Percentiles rank a stretch among this genome's conserved stretches.
These are phyloP conservation scores for Yasuhikotakia modesta DNA, from an alignment of 2,797 vertebrate genomes.

Conservation along the genomic window DNA sequence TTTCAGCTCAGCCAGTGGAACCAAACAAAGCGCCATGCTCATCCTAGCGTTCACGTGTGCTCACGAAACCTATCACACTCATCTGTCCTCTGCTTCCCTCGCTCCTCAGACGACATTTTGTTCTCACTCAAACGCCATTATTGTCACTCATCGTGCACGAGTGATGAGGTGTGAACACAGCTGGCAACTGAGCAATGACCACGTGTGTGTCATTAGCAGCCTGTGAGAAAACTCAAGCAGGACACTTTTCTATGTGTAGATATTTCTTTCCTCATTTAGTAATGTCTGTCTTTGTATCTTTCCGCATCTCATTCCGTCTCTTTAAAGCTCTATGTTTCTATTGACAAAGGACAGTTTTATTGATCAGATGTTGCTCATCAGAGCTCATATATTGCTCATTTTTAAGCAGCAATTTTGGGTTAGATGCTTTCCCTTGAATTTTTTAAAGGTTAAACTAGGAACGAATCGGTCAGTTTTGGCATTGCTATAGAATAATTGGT, in stretches of 20 bases:
- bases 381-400: neutral
- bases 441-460: too few species aligned
- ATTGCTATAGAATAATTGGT: too few species aligned
- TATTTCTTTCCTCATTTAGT: conserved; percentile 29
- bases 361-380: conserved; percentile 7
- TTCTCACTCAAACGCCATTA: conserved; percentile 76
- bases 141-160: conserved; percentile 74
- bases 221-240: conserved; percentile 44
- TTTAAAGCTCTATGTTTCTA: conserved; percentile 61
- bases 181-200: conserved; percentile 71
- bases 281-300: conserved; percentile 19
- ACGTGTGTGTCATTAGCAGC: conserved; percentile 70
- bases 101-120: conserved; percentile 78
- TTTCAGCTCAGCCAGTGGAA: conserved; percentile 78
- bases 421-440: neutral
- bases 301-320: conserved; percentile 61
- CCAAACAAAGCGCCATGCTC: conserved; percentile 76
- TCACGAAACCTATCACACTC: conserved; percentile 60
- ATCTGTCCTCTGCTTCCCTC: conserved; percentile 61
- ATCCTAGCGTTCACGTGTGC: conserved; percentile 62
- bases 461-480: neutral
- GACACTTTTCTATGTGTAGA: neutral
- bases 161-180: conserved; percentile 75
- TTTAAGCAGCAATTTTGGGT: neutral
- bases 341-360: neutral